Base-by-base conservation (phyloP, 2,888 invertebrate species). In the Sinohyriopsis cumingii region DNA sequence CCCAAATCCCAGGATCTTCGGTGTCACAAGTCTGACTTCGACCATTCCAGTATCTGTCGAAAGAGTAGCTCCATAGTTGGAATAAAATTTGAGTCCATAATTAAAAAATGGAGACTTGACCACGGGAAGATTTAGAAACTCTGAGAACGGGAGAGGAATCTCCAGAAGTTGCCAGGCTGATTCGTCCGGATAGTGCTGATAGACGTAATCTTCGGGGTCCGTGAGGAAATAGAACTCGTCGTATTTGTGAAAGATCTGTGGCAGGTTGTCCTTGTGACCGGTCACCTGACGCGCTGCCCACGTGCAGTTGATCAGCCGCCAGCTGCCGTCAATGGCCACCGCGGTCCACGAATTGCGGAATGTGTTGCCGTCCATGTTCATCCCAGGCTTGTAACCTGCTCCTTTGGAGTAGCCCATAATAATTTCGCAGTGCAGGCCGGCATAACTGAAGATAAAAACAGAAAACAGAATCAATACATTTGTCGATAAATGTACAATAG, bases 271-370 rank as follows among this genome's bases (percentile, higher is more conserved):
- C 66, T 83, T 84, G 71, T 83, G 83, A 9, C 87, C 86, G 15
- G 85, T 84, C 70, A 87, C 85, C 65, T 85, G 99, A 69, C 99
- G 92, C 0, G 99, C 98, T 3, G 99, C 99, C 99, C 99, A 99
- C 91, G 99, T 99, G 91, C 98, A 98, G 91, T 99, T 99, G 20
- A 99, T 97, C 90, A 99, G 98, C 69, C 99, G 93, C 99, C 99
- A 99, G 0, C 97, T 96, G 0, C 98, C 98, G 0, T 98, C 98
- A 25, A 99, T 96, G 90, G 95, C 98, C 7, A 99, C 99, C 0
- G 99, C 98, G 89, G 99, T 99, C 99, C 99, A 99, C 0, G 98
- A 99, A 92, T 99, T 99, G 33, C 98, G 92, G 92, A 99, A 99
- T 19, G 82, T 59, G 63, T 82, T 83, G 62, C 90, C 91, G 62